phyloP scores from a whole-genome alignment of 2,797 vertebrate genomes.

The Todus mexicanus region DNA sequence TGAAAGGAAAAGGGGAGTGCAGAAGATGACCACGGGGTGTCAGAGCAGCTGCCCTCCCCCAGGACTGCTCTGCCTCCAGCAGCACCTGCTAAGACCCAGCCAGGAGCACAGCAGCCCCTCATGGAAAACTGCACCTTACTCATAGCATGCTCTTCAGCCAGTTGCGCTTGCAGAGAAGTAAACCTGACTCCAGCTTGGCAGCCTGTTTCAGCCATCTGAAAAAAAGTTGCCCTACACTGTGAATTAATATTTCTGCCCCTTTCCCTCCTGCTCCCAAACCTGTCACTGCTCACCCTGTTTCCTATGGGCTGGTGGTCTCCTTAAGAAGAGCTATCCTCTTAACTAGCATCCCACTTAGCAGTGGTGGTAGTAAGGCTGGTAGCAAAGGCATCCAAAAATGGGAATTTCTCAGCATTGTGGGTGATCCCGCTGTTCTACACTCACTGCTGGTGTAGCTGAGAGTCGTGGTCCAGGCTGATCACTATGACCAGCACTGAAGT shows the following conservation, averaged over 20 bases:
- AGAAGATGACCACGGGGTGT: not conserved
- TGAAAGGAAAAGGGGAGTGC: not conserved
- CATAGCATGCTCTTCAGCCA: accelerated
- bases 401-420: not conserved
- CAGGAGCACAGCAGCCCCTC: not conserved
- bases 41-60: not conserved
- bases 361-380: not conserved
- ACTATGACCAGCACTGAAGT: not conserved
- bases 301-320: not conserved
- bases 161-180: not conserved
- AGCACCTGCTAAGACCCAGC: not conserved
- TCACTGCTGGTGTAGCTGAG: not conserved
- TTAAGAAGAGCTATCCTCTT: not conserved
- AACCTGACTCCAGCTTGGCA: not conserved
- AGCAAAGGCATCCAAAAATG: not conserved
- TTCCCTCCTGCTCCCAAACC: not conserved
- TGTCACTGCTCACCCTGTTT: accelerated
- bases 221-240: not conserved
- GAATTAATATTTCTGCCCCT: not conserved
- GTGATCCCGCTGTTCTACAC: not conserved
- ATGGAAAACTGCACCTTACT: not conserved
- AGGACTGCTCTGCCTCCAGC: not conserved
- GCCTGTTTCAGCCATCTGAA: not conserved
- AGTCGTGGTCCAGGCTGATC: not conserved
- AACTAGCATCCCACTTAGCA: not conserved